These are phyloP conservation scores for Castor canadensis DNA, from an alignment of 2,113 vertebrate species.

Conservation along the genomic window DNA sequence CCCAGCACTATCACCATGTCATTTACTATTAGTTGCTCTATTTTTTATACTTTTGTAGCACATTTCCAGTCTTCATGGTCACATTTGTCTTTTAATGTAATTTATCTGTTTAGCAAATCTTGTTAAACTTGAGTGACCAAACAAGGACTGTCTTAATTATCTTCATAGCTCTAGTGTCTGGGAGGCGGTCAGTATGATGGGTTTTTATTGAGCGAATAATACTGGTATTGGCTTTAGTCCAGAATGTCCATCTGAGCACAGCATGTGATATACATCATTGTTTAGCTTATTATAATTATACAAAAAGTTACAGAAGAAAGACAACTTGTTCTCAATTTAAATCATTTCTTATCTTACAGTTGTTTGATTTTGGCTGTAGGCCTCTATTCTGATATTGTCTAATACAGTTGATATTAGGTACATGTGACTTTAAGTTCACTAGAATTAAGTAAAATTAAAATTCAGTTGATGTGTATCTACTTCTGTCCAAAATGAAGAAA, in stretches of 20 bases:
- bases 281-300: conserved; percentile 17
- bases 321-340: conserved; percentile 21
- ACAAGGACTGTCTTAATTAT: not conserved
- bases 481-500: conserved; percentile 27
- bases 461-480: not conserved
- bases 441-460: conserved; percentile 27
- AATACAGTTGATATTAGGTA: not conserved
- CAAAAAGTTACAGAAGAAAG: not conserved
- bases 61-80: not conserved
- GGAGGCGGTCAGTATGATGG: not conserved
- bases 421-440: not conserved
- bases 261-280: not conserved
- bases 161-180: not conserved
- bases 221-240: not conserved
- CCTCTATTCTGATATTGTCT: not conserved
- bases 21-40: not conserved
- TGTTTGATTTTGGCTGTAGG: not conserved
- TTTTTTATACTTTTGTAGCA: not conserved
- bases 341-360: not conserved
- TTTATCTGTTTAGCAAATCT: not conserved
- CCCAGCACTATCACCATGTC: not conserved
- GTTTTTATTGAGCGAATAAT: not conserved
- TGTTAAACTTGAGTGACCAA: not conserved
- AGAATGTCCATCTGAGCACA: not conserved
- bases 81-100: not conserved